These are phyloP conservation scores for Chiloscyllium plagiosum DNA, from an alignment of 2,113 vertebrate species.

Conservation along the genomic window DNA sequence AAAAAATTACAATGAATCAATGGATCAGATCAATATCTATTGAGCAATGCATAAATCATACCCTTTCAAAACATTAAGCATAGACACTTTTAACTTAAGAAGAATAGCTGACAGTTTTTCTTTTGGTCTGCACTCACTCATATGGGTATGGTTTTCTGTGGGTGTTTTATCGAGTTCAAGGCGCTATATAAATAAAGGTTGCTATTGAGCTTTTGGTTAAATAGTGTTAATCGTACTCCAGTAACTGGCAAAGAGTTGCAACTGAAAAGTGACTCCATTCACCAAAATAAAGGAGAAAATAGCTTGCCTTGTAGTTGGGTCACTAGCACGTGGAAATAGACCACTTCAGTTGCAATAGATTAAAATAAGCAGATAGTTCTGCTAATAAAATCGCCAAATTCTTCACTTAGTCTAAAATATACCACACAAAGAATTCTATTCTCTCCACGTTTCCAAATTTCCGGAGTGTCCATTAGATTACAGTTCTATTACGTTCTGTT, in stretches of 20 bases:
- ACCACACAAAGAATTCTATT: neutral
- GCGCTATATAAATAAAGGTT: neutral
- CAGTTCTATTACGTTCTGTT: neutral
- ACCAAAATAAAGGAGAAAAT: no score
- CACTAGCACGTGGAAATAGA: neutral
- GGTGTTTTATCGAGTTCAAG: neutral
- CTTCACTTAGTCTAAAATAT: neutral
- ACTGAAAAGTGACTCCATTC: neutral
- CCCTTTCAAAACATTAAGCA: neutral
- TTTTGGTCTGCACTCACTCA: neutral
- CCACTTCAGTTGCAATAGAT: neutral
- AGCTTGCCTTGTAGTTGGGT: neutral
- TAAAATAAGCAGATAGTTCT: neutral
- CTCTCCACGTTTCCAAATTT: neutral
- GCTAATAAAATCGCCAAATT: neutral
- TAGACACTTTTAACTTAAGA: neutral
- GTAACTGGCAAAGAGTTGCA: neutral
- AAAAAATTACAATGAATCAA: neutral
- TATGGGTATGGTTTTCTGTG: neutral
- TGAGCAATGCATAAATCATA: neutral
- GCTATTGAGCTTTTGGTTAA: neutral
- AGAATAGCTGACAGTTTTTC: neutral
- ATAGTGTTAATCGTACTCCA: neutral
- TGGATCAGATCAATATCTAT: neutral
- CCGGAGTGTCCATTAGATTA: neutral